Conservation (phyloP, 2,113 vertebrate genomes). For the Sterna hirundo region DNA sequence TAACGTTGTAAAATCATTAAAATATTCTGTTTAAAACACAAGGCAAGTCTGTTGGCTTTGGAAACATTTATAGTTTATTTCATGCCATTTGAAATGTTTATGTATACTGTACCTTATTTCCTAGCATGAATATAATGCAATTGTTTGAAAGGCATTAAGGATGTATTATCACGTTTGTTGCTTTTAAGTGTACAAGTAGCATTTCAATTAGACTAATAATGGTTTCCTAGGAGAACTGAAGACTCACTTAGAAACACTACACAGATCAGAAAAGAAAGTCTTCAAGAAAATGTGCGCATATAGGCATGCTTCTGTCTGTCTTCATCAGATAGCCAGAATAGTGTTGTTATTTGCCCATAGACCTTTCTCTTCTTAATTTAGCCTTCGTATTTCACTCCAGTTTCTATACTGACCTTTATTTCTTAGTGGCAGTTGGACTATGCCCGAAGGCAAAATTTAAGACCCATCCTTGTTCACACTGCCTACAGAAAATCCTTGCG, state of each 20-base stretch:
- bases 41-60: background rate
- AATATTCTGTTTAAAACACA: background rate
- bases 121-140: background rate
- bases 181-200: conserved; percentile 13
- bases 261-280: background rate
- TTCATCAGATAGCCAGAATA: background rate
- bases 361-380: background rate
- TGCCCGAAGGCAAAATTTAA: background rate
- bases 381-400: background rate
- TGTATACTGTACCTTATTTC: background rate
- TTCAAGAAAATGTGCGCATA: background rate
- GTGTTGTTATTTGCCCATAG: background rate
- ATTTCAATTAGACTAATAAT: conserved; percentile 37
- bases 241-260: background rate
- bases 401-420: background rate
- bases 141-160: background rate
- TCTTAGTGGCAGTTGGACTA: background rate
- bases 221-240: conserved; percentile 46
- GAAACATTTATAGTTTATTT: background rate
- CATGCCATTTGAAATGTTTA: background rate
- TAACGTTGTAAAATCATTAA: background rate
- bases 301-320: background rate
- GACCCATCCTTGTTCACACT: background rate
- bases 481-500: background rate
- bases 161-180: background rate